Base-by-base conservation (phyloP, 2,888 invertebrate species). In the Napeogenes sylphis region DNA sequence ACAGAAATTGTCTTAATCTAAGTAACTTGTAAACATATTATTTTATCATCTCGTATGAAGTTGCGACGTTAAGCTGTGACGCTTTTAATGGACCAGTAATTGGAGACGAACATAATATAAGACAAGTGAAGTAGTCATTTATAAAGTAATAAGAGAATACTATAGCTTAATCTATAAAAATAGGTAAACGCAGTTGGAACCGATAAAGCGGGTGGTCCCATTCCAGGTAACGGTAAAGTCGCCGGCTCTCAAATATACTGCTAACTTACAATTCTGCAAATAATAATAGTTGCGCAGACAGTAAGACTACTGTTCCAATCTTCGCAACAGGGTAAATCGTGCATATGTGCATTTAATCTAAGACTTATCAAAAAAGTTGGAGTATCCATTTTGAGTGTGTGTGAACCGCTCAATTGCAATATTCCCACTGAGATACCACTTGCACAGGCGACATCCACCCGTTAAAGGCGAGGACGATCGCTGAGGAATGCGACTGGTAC, bases 381-480 rank as follows among this genome's bases (percentile, higher is more conserved):
- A 68, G 70, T 72, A 64, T 65, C 87, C 87, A 77, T 85, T 82
- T 72, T 71, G 65, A 81, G 80, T 71, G 82, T 84, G 86, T 85
- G 84, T 82, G 85, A 86, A 86, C 75, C 82, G 74, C 73, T 74
- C 73, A 75, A 79, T 78, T 79, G 75, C 81, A 78, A 73, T 77
- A 80, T 87, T 88, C 85, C 80, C 87, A 83, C 79, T 77, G 76
- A 68, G 75, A 76, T 76, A 80, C 73, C 80, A 80, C 79, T 83
- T 80, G 82, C 72, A 79, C 79, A 69, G 79, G 78, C 79, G 80
- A 82, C 81, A 77, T 76, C 78, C 81, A 75, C 68, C 84, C 83
- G 77, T 84, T 83, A 86, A 87, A 76, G 86, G 87, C 81, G 83
- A 84, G 84, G 84, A 83, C 85, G 85, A 72, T 81, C 84, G 86